phyloP scores from a whole-genome alignment of 2,888 invertebrate genomes.

The Acanthopleura granulata region DNA sequence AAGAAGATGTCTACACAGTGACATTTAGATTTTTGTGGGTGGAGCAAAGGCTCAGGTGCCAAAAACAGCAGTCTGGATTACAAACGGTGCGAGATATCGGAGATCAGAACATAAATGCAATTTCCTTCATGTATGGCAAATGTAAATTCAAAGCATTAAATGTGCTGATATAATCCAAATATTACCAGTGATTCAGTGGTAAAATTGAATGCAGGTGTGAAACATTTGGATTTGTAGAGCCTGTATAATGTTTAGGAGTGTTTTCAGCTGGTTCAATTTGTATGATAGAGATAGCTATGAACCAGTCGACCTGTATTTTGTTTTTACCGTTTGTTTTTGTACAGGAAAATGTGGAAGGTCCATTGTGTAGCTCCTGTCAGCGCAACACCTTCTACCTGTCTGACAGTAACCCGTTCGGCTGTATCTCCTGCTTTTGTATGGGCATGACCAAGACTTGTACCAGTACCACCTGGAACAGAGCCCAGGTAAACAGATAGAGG shows the following conservation, averaged over 20 bases:
- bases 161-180: too few relatives aligned
- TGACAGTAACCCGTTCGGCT: constrained; percentile 84
- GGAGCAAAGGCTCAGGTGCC: too few relatives aligned
- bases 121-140: too few relatives aligned
- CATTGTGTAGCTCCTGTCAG: constrained; percentile 88
- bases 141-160: too few relatives aligned
- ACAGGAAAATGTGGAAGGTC: constrained; percentile 81
- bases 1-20: too few relatives aligned
- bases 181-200: too few relatives aligned
- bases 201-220: too few relatives aligned
- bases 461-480: constrained; percentile 83
- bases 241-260: neutral
- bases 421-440: constrained; percentile 96
- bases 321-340: constrained; percentile 27
- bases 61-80: too few relatives aligned
- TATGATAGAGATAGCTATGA: neutral
- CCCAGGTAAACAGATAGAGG: constrained; percentile 73
- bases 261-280: neutral
- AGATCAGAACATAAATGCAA: too few relatives aligned
- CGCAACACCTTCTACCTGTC: constrained; percentile 87
- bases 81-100: too few relatives aligned
- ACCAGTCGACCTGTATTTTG: neutral
- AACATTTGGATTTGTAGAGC: too few relatives aligned
- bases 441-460: constrained; percentile 85
- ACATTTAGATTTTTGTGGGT: too few relatives aligned